These are phyloP conservation scores for Patella caerulea DNA, from an alignment of 2,888 invertebrate species.

Conservation along the genomic window DNA sequence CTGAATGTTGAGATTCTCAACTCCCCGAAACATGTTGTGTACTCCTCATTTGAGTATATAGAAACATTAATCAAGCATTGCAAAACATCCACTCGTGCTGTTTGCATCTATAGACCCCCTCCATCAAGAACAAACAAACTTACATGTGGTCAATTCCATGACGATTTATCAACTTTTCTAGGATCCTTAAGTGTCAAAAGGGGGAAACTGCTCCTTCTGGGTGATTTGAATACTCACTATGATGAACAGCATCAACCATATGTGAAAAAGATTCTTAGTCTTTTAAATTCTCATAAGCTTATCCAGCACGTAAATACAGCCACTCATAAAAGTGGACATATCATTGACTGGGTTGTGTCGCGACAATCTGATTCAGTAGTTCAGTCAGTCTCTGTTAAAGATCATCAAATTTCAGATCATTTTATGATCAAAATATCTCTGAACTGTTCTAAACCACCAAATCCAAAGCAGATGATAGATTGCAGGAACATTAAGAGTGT, in stretches of 20 bases:
- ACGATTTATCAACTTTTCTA: too few species aligned
- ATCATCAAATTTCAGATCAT: too few species aligned
- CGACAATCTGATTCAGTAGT: neutral
- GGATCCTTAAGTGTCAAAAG: too few species aligned
- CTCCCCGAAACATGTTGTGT: neutral
- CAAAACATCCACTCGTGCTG: neutral
- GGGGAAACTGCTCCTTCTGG: too few species aligned
- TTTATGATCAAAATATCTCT: too few species aligned
- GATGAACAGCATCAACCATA: neutral
- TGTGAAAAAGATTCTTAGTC: neutral
- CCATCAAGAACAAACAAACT: too few species aligned
- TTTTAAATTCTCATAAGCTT: too few species aligned
- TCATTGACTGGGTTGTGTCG: neutral
- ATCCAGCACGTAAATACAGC: neutral
- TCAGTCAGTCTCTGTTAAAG: neutral
- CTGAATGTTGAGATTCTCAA: too few species aligned
- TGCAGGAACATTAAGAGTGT: too few species aligned
- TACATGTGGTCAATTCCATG: too few species aligned
- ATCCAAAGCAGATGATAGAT: too few species aligned
- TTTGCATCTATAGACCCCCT: neutral
- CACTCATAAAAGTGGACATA: conserved; percentile 3
- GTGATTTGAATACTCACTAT: neutral
- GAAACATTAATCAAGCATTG: neutral
- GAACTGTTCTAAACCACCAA: too few species aligned
- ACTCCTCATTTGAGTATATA: neutral